These are phyloP conservation scores for Todiramphus chloris DNA, from an alignment of 2,113 vertebrate species.

Conservation along the genomic window DNA sequence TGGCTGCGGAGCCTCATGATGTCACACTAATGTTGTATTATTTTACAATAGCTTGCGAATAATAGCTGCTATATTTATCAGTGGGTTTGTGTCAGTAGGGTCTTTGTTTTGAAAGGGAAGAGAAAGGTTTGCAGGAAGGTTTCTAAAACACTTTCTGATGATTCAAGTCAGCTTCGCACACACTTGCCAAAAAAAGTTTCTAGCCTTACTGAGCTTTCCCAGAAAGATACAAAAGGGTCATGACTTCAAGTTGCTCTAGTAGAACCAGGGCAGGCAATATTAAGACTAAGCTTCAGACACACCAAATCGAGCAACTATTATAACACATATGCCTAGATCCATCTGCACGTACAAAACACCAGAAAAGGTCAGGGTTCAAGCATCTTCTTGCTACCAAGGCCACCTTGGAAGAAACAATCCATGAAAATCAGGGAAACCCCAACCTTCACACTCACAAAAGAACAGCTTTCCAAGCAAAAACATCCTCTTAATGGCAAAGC, in stretches of 20 bases:
- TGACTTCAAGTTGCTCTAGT: neutral
- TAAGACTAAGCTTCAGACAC: neutral
- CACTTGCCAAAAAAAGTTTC: neutral
- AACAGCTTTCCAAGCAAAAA: neutral
- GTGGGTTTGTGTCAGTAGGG: slow-evolving; percentile 40
- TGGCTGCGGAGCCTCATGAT: slow-evolving; percentile 75
- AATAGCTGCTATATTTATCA: slow-evolving; percentile 68
- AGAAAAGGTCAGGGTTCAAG: neutral
- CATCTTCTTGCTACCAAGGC: neutral
- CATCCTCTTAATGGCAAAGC: neutral
- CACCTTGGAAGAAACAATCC: neutral
- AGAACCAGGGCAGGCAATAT: neutral
- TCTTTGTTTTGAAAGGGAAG: slow-evolving; percentile 36
- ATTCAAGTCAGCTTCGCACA: neutral
- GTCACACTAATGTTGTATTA: slow-evolving; percentile 73
- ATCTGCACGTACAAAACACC: neutral
- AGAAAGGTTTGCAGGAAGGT: slow-evolving; percentile 9
- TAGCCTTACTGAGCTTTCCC: neutral
- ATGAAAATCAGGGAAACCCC: neutral
- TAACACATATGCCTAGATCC: neutral
- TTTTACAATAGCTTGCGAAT: slow-evolving; percentile 71
- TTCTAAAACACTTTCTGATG: slow-evolving; percentile 38
- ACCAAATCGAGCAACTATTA: neutral
- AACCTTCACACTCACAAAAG: neutral
- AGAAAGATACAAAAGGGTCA: neutral